Evolutionary conservation across 2,888 invertebrate genomes (phyloP).

Genomic region (Athripsodes cinereus): DNA sequence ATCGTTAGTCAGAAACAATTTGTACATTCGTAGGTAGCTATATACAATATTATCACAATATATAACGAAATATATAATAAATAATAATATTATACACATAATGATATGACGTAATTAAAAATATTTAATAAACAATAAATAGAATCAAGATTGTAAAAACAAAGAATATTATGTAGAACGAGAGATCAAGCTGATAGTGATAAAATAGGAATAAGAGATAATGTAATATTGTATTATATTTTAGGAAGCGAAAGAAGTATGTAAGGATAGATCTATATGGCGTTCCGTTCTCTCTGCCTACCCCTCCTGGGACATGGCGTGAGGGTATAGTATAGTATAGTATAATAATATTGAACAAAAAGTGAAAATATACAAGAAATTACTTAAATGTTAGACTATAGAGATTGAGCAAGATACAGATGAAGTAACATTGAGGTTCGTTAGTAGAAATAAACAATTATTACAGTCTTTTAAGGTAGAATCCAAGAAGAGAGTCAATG

Average conservation of each 20-base stretch:
- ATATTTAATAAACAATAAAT: neutral
- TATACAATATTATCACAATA: too few species aligned
- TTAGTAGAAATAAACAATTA: neutral
- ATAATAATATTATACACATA: neutral
- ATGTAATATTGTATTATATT: too few species aligned
- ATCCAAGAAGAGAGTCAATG: constrained; percentile 6
- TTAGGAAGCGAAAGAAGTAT: too few species aligned
- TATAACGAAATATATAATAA: neutral
- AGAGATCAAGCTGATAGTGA: neutral
- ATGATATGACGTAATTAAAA: neutral
- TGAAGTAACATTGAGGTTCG: too few species aligned
- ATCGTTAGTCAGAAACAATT: too few species aligned
- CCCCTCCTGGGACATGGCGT: too few species aligned
- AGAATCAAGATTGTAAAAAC: neutral
- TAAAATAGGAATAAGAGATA: neutral
- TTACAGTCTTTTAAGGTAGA: constrained; percentile 25
- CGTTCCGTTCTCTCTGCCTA: too few species aligned
- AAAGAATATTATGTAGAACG: neutral
- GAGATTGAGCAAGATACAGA: neutral
- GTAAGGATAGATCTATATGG: too few species aligned
- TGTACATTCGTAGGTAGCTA: neutral
- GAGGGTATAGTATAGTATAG: neutral
- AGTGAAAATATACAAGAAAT: neutral
- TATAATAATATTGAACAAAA: neutral
- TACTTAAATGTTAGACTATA: neutral